Conservation (phyloP, 2,888 invertebrate genomes). For the Atherix ibis region DNA sequence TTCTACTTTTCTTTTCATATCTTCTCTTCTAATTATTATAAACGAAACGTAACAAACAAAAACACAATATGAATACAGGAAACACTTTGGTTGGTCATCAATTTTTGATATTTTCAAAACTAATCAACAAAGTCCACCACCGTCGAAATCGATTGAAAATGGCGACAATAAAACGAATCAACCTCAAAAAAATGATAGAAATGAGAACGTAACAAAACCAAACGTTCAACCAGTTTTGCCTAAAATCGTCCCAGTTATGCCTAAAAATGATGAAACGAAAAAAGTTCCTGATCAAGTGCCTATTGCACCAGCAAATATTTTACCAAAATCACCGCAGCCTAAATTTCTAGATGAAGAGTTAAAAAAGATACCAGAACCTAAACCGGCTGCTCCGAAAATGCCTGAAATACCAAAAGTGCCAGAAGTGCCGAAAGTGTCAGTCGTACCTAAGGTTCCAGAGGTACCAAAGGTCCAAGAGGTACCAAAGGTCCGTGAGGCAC, state of each 20-base stretch:
- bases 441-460: conserved; percentile 4
- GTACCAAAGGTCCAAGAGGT: conserved; percentile 2
- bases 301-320: conserved; percentile 3
- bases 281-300: conserved; percentile 10
- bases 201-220: conserved; percentile 1
- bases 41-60: too few relatives aligned
- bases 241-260: too few relatives aligned
- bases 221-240: conserved; percentile 3
- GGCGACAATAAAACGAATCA: conserved; percentile 9
- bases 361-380: conserved; percentile 1
- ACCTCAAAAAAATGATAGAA: too few relatives aligned
- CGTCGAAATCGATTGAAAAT: conserved; percentile 17
- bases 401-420: too few relatives aligned
- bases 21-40: background rate
- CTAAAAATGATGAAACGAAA: conserved; percentile 11
- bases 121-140: too few relatives aligned
- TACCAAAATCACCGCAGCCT: conserved; percentile 5
- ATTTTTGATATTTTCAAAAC: conserved; percentile 25
- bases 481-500: too few relatives aligned
- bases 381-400: background rate
- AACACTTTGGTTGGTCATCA: conserved; percentile 29
- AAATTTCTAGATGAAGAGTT: background rate
- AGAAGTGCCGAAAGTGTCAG: too few relatives aligned
- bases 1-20: background rate
- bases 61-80: too few relatives aligned